Percentiles rank a stretch among this genome's conserved stretches.
Evolutionary conservation across 2,797 vertebrate species (phyloP).

Genomic region (Mallotus villosus): DNA sequence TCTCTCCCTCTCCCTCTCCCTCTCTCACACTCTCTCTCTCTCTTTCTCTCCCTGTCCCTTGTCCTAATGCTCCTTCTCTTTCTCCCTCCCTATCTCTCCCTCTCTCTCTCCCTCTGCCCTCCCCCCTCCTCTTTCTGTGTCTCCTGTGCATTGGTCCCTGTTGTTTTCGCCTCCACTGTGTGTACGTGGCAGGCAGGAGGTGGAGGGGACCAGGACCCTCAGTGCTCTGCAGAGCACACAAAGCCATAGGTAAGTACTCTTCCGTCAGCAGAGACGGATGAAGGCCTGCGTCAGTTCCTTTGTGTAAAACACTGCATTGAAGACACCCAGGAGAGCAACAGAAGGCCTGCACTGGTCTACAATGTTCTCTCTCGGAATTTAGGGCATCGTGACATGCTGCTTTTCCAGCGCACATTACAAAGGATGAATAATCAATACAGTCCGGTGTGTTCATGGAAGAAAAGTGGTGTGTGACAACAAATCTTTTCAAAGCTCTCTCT

Average conservation of each 20-base stretch:
- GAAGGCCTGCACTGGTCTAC: conserved; percentile 1
- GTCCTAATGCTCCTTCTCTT: no score
- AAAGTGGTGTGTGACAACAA: neutral
- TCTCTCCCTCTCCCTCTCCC: neutral
- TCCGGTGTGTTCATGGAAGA: conserved; percentile 10
- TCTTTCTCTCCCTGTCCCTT: no score
- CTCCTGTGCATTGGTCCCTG: conserved; percentile 2
- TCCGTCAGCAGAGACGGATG: neutral
- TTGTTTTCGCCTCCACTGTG: neutral
- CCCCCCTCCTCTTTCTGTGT: neutral
- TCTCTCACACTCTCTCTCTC: neutral
- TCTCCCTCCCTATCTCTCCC: no score
- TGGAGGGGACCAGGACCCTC: neutral
- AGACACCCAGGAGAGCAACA: conserved; percentile 2
- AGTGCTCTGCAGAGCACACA: conserved; percentile 7
- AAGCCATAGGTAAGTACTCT: neutral
- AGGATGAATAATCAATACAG: conserved; percentile 28
- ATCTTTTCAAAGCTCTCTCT: neutral
- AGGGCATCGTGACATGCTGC: conserved; percentile 11
- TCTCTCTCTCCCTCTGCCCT: no score
- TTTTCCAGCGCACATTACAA: conserved; percentile 23
- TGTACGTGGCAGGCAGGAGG: neutral
- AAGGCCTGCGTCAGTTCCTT: conserved; percentile 10
- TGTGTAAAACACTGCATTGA: conserved; percentile 22
- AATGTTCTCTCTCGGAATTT: neutral